phyloP scores from a whole-genome alignment of 2,888 invertebrate genomes.

The Nebria salina region DNA sequence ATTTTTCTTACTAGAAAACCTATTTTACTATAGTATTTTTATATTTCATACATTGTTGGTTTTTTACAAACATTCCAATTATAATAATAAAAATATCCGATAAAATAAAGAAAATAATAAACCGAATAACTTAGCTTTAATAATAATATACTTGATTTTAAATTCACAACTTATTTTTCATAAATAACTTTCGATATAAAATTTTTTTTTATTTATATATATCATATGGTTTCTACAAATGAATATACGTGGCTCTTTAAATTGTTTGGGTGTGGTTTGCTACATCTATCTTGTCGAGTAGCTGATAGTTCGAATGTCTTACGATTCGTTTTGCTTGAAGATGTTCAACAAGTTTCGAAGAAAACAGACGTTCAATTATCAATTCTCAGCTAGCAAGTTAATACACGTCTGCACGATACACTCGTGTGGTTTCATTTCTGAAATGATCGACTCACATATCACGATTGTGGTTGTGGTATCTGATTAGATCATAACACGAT shows the following conservation, averaged over 20 bases:
- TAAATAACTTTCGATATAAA: too few relatives aligned
- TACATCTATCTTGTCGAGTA: background rate
- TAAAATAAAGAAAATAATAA: too few relatives aligned
- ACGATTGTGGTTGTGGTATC: background rate
- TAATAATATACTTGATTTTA: too few relatives aligned
- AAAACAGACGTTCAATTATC: slow-evolving; percentile 26
- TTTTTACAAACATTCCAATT: too few relatives aligned
- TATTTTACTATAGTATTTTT: background rate
- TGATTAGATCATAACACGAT: too few relatives aligned
- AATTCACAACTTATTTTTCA: too few relatives aligned
- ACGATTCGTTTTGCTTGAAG: slow-evolving; percentile 12
- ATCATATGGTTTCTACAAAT: background rate
- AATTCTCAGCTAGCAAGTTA: slow-evolving; percentile 27
- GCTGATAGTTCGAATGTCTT: background rate
- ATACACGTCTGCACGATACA: slow-evolving; percentile 14
- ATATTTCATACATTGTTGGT: background rate
- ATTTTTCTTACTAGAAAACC: background rate
- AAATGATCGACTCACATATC: slow-evolving; percentile 6
- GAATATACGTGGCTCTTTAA: background rate
- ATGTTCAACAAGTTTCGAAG: slow-evolving; percentile 23
- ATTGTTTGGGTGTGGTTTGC: background rate
- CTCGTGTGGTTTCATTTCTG: slow-evolving; percentile 8
- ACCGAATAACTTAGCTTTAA: too few relatives aligned
- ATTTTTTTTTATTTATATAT: too few relatives aligned
- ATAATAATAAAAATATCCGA: too few relatives aligned